Evolutionary conservation across 2,113 vertebrate genomes (phyloP).

Genomic region (Grammomys surdaster): DNA sequence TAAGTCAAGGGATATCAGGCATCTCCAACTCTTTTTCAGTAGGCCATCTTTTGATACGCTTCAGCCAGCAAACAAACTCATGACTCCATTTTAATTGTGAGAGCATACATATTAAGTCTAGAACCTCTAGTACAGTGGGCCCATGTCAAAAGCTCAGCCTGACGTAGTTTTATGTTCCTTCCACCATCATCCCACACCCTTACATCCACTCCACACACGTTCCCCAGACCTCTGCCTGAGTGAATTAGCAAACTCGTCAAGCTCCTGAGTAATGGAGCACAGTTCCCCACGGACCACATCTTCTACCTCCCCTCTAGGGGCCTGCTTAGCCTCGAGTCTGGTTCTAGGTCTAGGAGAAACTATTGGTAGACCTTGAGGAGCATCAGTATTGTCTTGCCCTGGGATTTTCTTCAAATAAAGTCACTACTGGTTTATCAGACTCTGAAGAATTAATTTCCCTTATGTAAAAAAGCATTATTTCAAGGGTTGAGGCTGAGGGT

Average conservation of each 20-base stretch:
- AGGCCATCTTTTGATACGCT: not conserved
- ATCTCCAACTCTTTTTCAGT: not conserved
- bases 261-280: not conserved
- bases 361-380: not conserved
- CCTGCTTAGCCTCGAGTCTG: not conserved
- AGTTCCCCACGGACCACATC: not conserved
- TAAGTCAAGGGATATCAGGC: too few species aligned
- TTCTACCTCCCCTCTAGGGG: not conserved
- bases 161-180: not conserved
- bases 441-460: too few species aligned
- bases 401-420: too few species aligned
- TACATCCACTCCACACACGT: not conserved
- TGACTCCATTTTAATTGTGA: not conserved
- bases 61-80: not conserved
- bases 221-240: not conserved
- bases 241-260: not conserved
- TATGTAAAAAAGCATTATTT: too few species aligned
- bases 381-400: not conserved
- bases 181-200: not conserved
- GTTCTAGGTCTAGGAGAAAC: not conserved
- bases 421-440: too few species aligned
- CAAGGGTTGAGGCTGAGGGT: too few species aligned
- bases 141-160: not conserved
- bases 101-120: not conserved
- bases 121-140: not conserved